These are phyloP conservation scores for Cosmorhoe ocellata DNA, from an alignment of 2,888 invertebrate genomes.

Conservation along the genomic window DNA sequence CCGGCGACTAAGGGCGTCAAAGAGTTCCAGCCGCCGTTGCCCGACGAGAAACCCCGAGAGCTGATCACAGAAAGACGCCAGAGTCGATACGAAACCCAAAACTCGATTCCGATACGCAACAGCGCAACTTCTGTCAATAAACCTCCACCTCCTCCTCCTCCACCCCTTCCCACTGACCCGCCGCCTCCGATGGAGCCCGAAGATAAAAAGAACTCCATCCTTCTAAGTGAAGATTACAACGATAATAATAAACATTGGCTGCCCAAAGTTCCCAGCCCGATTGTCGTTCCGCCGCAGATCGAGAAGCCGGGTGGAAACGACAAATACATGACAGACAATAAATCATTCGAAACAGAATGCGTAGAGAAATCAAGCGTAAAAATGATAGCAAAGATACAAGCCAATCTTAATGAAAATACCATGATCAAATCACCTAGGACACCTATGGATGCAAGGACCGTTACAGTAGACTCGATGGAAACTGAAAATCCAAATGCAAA, in stretches of 20 bases:
- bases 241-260: conserved; percentile 68
- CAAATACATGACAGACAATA: conserved; percentile 77
- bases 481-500: conserved; percentile 55
- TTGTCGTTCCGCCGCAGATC: conserved; percentile 64
- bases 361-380: conserved; percentile 71
- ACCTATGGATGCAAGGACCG: conserved; percentile 76
- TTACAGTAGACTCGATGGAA: conserved; percentile 60
- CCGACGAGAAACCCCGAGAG: conserved; percentile 37
- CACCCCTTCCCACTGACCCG: neutral
- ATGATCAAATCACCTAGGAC: conserved; percentile 79
- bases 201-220: conserved; percentile 52
- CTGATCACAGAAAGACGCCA: conserved; percentile 28
- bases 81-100: conserved; percentile 29
- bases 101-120: conserved; percentile 8
- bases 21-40: conserved; percentile 25
- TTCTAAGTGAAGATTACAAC: conserved; percentile 51
- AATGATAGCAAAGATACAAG: conserved; percentile 78
- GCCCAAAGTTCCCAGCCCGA: conserved; percentile 67
- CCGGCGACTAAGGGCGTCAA: conserved; percentile 30
- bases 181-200: conserved; percentile 32
- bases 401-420: conserved; percentile 74
- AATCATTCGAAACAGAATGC: conserved; percentile 67
- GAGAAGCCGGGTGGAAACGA: conserved; percentile 70
- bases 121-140: conserved; percentile 53
- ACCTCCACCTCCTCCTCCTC: conserved; percentile 10